Base-by-base conservation (phyloP, 2,113 vertebrate species). In the Xiphophorus couchianus region DNA sequence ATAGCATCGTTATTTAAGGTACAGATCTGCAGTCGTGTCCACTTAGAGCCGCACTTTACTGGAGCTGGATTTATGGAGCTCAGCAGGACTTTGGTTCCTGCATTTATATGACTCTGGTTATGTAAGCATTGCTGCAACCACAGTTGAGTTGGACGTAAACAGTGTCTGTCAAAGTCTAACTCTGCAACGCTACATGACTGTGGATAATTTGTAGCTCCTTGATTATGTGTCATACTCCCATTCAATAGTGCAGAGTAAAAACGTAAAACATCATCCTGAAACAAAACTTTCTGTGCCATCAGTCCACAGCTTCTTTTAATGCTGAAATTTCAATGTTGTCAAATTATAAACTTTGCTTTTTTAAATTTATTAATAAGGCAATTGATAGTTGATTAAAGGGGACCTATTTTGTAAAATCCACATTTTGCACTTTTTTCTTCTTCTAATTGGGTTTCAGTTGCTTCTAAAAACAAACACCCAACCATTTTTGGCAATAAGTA, bases 51-150 rank as follows among this genome's bases (percentile, higher is more conserved):
- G 69, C 22, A 17, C 15, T 70, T 17, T 15, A 31, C 68, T 42
- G 33, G 25, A 60, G 73, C 13, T 28, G 2, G n/a, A 66, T 84
- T 77, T 76, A 84, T 69, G 76, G 58, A 25, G 42, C 69, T 71
- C 81, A 79, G 11, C 62, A 69, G 84, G 82, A 85, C 76, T 80
- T 81, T 82, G 81, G 65, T 71, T 66, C 35, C 33, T 62, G 48
- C 27, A 62, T 85, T 82, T 85, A 73, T 76, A 70, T 29, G 69
- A 69, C 76, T 79, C 33, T n/a, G 39, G 69, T 85, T 87, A 78
- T 83, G 44, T 83, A 87, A 92, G 81, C 79, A 69, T 33, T 0
- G 31, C 74, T 83, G 48, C 66, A 72, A 80, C 76, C 86, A 60
- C 63, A 62, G 58, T 9, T 42, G 72, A 82, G 30, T 27, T 63